phyloP scores from a whole-genome alignment of 2,797 vertebrate genomes.

The Cynopterus sphinx region DNA sequence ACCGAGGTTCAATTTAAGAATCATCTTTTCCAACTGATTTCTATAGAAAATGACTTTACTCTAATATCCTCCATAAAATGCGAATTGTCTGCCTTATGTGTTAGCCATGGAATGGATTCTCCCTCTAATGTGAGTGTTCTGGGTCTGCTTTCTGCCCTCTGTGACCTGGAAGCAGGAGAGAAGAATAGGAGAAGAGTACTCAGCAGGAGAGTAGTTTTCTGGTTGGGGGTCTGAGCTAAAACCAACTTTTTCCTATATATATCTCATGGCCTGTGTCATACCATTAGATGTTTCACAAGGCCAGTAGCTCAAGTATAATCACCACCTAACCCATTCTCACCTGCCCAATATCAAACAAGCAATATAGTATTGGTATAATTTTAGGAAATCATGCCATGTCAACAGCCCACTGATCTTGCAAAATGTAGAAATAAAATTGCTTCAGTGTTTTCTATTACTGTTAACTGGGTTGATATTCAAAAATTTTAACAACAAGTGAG shows the following conservation, averaged over 20 bases:
- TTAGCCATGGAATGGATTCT: not conserved
- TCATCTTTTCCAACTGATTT: not conserved
- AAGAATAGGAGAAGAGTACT: not conserved
- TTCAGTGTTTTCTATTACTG: not conserved
- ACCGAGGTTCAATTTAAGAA: not conserved
- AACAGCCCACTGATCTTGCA: not conserved
- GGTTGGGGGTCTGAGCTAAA: not conserved
- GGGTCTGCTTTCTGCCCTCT: not conserved
- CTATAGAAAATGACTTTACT: not conserved
- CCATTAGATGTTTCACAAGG: not conserved
- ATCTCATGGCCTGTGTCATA: not conserved
- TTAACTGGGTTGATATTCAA: not conserved
- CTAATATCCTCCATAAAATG: not conserved
- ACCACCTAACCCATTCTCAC: not conserved
- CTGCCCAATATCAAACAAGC: not conserved
- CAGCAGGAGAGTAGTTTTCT: not conserved
- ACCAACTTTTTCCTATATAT: not conserved
- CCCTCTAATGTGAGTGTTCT: not conserved
- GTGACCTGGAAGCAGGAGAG: not conserved
- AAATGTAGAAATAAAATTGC: slow-evolving; percentile 15
- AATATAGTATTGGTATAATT: not conserved
- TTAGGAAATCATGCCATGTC: not conserved
- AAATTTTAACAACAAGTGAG: not conserved
- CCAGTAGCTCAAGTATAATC: not conserved
- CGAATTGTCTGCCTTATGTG: not conserved